Evolutionary conservation across 2,797 vertebrate species (phyloP).

Genomic region (Choloepus didactylus): DNA sequence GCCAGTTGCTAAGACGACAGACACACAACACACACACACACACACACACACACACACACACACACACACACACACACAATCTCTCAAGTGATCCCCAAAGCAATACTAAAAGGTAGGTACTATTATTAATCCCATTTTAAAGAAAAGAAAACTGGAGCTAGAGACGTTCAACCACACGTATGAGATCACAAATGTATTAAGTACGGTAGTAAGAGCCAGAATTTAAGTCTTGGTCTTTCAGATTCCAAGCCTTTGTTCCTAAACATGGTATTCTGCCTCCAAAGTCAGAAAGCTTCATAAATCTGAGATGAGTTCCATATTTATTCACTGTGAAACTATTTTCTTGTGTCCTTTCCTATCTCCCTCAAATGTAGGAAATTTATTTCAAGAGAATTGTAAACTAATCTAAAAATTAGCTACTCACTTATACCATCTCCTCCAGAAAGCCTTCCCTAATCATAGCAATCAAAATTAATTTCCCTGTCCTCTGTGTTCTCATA

Average conservation of each 20-base stretch:
- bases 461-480: constrained; percentile 74
- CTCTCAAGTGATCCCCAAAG: background rate
- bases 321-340: constrained; percentile 50
- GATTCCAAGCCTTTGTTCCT: background rate
- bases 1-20: no score
- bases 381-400: constrained; percentile 61
- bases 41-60: background rate
- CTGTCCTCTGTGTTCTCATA: constrained; percentile 45
- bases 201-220: background rate
- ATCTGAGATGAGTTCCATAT: constrained; percentile 48
- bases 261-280: background rate
- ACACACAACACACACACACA: no score
- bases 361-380: constrained; percentile 36
- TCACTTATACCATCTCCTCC: constrained; percentile 30
- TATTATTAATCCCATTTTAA: constrained; percentile 45
- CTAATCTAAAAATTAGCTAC: constrained; percentile 69
- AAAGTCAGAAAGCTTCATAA: constrained; percentile 53
- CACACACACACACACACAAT: background rate
- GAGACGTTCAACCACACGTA: background rate
- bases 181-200: background rate
- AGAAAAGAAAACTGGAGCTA: constrained; percentile 1
- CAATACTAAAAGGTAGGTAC: background rate
- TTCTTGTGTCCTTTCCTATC: constrained; percentile 5
- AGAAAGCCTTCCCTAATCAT: constrained; percentile 67
- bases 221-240: constrained; percentile 23